phyloP scores from a whole-genome alignment of 2,797 vertebrate species.

The Darevskia nairensis region DNA sequence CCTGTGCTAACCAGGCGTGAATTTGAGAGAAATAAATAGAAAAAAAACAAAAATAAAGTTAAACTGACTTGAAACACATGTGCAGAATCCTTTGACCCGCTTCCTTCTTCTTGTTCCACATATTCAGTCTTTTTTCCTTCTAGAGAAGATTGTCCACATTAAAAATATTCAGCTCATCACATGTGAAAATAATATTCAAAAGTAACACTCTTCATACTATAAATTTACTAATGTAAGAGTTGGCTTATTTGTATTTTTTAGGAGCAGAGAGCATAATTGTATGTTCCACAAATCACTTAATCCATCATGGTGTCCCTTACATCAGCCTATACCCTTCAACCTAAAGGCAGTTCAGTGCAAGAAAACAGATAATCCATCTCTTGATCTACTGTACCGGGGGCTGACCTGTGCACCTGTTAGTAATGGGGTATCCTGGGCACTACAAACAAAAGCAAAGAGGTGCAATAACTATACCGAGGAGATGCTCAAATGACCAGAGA shows the following conservation, averaged over 20 bases:
- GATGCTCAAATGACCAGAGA: neutral
- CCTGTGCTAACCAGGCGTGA: neutral
- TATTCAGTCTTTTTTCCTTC: conserved; percentile 62
- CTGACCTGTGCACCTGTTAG: neutral
- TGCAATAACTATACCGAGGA: neutral
- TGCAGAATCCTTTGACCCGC: conserved; percentile 55
- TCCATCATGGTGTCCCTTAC: too few species aligned
- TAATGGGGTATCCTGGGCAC: neutral
- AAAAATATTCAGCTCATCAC: neutral
- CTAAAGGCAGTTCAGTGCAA: neutral
- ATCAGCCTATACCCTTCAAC: neutral
- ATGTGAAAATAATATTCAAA: conserved; percentile 28
- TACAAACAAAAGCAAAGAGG: neutral
- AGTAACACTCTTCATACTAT: neutral
- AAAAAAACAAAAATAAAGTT: conserved; percentile 20
- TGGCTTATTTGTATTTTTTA: neutral
- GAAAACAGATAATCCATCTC: neutral
- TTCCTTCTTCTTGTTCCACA: conserved; percentile 54
- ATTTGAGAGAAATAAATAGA: conserved; percentile 23
- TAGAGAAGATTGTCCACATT: conserved; percentile 51
- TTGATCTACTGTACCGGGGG: neutral
- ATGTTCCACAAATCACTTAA: neutral
- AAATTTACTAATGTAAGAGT: neutral
- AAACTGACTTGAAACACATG: conserved; percentile 73
- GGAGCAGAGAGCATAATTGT: neutral